Base-by-base conservation (phyloP, 2,797 vertebrate species). In the Columba guinea region DNA sequence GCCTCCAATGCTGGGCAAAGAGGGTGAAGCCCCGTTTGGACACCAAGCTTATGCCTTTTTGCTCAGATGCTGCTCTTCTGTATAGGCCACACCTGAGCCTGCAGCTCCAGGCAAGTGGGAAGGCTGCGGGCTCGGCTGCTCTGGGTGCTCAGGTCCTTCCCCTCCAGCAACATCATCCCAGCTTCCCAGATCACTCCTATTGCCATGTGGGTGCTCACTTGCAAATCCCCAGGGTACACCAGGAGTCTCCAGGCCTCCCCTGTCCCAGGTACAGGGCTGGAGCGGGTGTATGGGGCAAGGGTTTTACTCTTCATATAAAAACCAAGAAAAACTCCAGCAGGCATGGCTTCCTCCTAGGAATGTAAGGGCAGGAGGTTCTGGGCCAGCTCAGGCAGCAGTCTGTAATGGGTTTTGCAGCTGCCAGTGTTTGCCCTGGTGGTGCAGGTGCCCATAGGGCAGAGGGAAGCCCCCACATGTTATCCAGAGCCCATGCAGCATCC, bases 381-480 rank as follows among this genome's bases (percentile, higher is more conserved):
- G 69, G 20, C 27, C 30, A 60, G 44, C 24, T 56, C 32, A 59
- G 19, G 24, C 39, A 41, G 55, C 30, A 20, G 9, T 11, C 44
- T 44, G 44, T 20, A 44, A 20, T 44, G 44, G 44, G 19, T 77
- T 83, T 67, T 77, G 64, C 39, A 68, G 28, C 77, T 84, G 35
- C 23, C 49, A 62, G 35, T 1, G 2, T 63, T 84, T 84, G 37
- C 46, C 34, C 6, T 4, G 7, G 80, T 41, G n/a, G 20, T 63
- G 8, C 46, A 53, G 55, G 52, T 58, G 24, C 39, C n/a, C 2
- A 0, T 24, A 23, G 1, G 7, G 62, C 62, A 81, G 46, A 26
- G 39, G 19, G 15, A 84, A 78, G 30, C 8, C 24, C 21, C 48
- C 2, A 1, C 1, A 7, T 0, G 0, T 55, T 58, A 77, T 28